These are phyloP conservation scores for Dryadula phaetusa DNA, from an alignment of 2,888 invertebrate species.

Conservation along the genomic window DNA sequence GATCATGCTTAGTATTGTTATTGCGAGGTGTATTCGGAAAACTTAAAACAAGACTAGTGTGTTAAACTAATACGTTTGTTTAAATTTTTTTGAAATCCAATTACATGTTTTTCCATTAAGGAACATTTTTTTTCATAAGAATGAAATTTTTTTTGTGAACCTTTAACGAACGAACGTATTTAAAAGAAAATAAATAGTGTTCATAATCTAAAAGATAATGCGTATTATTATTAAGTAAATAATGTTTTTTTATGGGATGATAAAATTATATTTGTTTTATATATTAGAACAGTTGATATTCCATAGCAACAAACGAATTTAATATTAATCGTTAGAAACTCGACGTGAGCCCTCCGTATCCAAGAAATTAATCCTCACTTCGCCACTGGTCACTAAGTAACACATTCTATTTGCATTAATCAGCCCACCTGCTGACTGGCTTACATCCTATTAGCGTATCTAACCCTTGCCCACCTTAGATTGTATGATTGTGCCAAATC, in stretches of 20 bases:
- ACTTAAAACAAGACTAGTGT: neutral
- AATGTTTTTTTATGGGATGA: neutral
- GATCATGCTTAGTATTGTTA: slow-evolving; percentile 21
- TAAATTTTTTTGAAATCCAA: neutral
- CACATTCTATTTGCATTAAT: slow-evolving; percentile 46
- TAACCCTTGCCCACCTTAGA: slow-evolving; percentile 73
- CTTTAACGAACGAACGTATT: too few species aligned
- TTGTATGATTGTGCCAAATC: slow-evolving; percentile 79
- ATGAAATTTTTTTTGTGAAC: too few species aligned
- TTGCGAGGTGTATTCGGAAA: neutral
- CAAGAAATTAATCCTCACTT: slow-evolving; percentile 41
- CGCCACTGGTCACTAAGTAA: slow-evolving; percentile 45
- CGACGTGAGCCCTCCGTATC: slow-evolving; percentile 29
- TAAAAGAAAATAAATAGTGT: too few species aligned
- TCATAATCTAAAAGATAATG: too few species aligned
- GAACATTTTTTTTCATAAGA: too few species aligned
- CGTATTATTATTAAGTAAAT: too few species aligned
- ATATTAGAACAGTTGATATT: neutral
- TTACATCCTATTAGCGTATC: slow-evolving; percentile 61
- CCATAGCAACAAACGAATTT: neutral
- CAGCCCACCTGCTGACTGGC: slow-evolving; percentile 62
- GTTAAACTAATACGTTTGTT: neutral
- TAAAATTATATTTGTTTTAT: neutral
- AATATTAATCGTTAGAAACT: slow-evolving; percentile 3
- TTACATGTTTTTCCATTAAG: too few species aligned